Evolutionary conservation across 2,113 vertebrate species (phyloP).

Genomic region (Chauna torquata): DNA sequence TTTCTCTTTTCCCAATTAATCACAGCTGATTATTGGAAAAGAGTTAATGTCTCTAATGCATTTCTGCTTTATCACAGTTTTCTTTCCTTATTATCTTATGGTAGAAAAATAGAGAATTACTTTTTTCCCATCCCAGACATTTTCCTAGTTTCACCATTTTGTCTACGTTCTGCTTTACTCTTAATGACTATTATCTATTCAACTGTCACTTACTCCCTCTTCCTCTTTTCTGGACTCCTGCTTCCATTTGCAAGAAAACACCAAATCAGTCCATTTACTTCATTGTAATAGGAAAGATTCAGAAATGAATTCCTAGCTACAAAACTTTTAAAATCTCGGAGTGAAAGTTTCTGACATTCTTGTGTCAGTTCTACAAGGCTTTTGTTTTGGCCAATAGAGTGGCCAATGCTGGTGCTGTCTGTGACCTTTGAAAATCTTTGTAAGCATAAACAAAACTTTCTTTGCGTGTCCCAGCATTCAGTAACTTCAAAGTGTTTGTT

Average conservation of each 20-base stretch:
- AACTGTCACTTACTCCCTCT: neutral
- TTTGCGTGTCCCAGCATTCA: accelerated
- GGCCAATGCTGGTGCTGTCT: too few species aligned
- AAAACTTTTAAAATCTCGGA: neutral
- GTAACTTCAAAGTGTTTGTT: neutral
- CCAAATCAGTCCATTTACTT: neutral
- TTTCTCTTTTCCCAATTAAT: neutral
- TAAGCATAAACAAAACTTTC: neutral
- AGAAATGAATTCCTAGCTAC: neutral
- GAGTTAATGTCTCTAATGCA: neutral
- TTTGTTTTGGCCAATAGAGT: neutral
- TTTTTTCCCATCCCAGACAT: neutral
- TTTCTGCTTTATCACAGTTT: neutral
- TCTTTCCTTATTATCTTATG: neutral
- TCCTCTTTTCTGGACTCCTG: neutral
- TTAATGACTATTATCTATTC: neutral
- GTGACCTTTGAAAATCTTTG: neutral
- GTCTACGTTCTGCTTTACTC: neutral
- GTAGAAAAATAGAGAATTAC: neutral
- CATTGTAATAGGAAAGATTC: neutral
- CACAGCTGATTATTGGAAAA: neutral
- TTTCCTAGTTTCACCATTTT: neutral
- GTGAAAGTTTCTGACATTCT: neutral
- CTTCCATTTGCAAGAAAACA: neutral
- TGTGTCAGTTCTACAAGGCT: neutral